Percentiles rank a stretch among this genome's conserved stretches.
Evolutionary conservation across 2,888 invertebrate species (phyloP).

Genomic region (Troglohyphantes excavatus): DNA sequence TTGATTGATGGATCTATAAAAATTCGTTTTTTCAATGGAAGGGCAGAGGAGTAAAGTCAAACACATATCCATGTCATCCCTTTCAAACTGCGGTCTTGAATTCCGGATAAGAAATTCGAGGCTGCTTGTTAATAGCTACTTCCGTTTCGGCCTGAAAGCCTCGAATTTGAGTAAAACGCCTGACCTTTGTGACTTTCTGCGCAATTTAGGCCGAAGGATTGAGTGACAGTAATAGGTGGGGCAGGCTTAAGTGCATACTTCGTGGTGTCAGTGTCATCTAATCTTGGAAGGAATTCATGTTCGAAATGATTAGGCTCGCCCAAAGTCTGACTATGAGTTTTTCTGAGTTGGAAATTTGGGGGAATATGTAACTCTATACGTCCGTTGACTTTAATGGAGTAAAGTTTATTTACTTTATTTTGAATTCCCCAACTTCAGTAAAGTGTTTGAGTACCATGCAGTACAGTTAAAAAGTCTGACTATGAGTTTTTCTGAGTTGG

Average conservation of each 20-base stretch:
- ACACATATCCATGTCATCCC: no score
- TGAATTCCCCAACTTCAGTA: no score
- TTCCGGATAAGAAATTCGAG: not conserved
- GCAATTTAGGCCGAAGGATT: constrained; percentile 13
- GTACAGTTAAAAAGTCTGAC: no score
- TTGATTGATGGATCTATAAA: no score
- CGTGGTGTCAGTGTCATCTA: constrained; percentile 36
- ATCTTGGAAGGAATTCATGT: constrained; percentile 18
- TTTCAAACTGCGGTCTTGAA: not conserved
- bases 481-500: no score
- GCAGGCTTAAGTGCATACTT: constrained; percentile 32
- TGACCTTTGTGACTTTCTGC: not conserved
- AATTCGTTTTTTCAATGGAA: no score
- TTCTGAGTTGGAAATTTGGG: no score
- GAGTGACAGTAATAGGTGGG: constrained; percentile 48
- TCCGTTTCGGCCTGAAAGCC: constrained; percentile 36
- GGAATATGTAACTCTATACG: no score
- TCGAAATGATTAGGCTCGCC: not conserved
- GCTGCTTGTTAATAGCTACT: constrained; percentile 34
- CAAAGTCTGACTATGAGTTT: not conserved
- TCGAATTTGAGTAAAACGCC: constrained; percentile 30
- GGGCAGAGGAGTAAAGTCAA: no score
- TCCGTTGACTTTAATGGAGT: no score
- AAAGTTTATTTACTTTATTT: no score
- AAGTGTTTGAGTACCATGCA: no score